Conservation (phyloP, 2,113 vertebrate species). For the Myrmophylax atrothorax region DNA sequence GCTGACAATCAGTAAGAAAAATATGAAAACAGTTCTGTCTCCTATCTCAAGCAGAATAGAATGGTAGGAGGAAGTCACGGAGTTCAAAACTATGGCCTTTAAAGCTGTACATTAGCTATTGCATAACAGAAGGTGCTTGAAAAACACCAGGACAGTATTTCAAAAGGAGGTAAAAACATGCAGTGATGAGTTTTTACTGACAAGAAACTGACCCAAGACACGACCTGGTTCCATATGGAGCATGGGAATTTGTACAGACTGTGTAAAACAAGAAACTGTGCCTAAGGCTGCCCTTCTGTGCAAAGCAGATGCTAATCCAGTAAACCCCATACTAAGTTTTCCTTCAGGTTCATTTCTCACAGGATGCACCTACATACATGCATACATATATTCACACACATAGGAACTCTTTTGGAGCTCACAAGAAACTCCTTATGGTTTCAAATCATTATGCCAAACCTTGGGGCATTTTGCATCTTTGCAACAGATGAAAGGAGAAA, state of each 20-base stretch:
- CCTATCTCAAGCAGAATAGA: background rate
- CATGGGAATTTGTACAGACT: background rate
- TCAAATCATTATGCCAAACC: background rate
- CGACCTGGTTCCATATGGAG: background rate
- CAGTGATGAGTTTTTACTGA: background rate
- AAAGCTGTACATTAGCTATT: background rate
- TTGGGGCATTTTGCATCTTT: background rate
- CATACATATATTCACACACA: background rate
- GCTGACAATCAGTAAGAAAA: background rate
- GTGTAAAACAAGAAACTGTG: background rate
- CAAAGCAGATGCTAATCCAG: background rate
- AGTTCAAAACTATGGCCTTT: slow-evolving; percentile 3
- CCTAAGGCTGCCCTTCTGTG: background rate
- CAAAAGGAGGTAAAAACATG: background rate
- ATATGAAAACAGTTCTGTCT: background rate
- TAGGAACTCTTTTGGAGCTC: background rate
- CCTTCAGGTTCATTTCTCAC: background rate
- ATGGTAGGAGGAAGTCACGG: background rate
- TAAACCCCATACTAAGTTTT: background rate
- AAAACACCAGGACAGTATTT: background rate
- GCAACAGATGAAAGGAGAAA: background rate
- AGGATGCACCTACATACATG: background rate
- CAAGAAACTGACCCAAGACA: background rate
- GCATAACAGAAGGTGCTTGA: background rate
- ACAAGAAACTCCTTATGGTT: background rate